Evolutionary conservation across 2,888 invertebrate genomes (phyloP).

Genomic region (Machimus rusticus): DNA sequence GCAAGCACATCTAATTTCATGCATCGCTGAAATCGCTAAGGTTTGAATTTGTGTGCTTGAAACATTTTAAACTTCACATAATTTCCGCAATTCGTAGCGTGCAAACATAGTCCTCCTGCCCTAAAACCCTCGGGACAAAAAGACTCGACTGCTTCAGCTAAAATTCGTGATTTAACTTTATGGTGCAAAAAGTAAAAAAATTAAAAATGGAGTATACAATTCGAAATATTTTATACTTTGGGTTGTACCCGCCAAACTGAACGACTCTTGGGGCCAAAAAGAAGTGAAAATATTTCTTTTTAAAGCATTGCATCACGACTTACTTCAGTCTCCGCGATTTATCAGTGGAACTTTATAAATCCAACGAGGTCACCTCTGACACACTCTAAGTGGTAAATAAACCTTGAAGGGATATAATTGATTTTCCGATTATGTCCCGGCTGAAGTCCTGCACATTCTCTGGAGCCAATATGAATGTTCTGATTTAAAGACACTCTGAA

Average conservation of each 20-base stretch:
- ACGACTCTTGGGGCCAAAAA: background rate
- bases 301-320: background rate
- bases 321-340: background rate
- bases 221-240: background rate
- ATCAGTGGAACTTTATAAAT: background rate
- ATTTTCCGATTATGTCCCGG: constrained; percentile 9
- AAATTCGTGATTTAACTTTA: background rate
- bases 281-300: background rate
- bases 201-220: background rate
- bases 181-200: background rate
- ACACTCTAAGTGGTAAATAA: background rate
- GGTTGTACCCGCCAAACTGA: background rate
- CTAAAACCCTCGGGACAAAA: background rate
- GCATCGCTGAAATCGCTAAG: background rate
- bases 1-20: background rate
- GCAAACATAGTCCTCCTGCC: background rate
- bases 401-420: background rate
- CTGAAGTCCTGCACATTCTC: background rate
- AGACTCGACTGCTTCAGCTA: background rate
- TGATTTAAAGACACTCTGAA: background rate
- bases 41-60: background rate
- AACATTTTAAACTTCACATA: background rate
- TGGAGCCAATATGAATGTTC: background rate
- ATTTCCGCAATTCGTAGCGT: background rate
- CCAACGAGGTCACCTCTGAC: background rate